Evolutionary conservation across 2,797 vertebrate genomes (phyloP).

Genomic region (Rhynchotus rufescens): DNA sequence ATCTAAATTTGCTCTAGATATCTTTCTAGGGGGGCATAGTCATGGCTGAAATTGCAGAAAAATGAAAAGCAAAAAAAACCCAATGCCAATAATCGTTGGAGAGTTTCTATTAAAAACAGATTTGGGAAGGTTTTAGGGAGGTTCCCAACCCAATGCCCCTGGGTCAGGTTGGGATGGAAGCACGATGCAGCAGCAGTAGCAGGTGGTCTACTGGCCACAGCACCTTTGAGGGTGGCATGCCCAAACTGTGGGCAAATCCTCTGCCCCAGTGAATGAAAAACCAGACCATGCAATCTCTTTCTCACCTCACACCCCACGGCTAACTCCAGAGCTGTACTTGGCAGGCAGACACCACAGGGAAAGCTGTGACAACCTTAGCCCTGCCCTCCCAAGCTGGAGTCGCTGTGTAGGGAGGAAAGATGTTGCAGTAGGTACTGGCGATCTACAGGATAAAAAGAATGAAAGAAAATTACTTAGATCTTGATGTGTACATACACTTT

Average conservation of each 20-base stretch:
- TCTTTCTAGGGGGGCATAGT: conserved; percentile 61
- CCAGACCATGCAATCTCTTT: conserved; percentile 91
- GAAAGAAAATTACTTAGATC: conserved; percentile 88
- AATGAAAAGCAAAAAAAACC: conserved; percentile 30
- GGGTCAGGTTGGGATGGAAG: conserved; percentile 65
- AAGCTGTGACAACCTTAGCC: conserved; percentile 88
- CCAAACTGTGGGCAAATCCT: conserved; percentile 79
- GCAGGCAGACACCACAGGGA: conserved; percentile 90
- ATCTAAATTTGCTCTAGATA: conserved; percentile 71
- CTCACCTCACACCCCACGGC: conserved; percentile 89
- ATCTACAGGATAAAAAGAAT: conserved; percentile 89
- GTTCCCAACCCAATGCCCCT: conserved; percentile 77
- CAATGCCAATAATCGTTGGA: conserved; percentile 62
- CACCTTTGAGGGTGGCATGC: conserved; percentile 73
- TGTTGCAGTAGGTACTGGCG: conserved; percentile 90
- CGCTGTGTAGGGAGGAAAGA: conserved; percentile 90
- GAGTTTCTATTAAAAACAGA: conserved; percentile 73
- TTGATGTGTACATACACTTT: conserved; percentile 84
- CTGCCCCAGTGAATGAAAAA: conserved; percentile 81
- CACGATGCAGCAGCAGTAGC: conserved; percentile 72
- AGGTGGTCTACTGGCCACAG: conserved; percentile 69
- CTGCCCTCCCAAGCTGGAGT: conserved; percentile 90
- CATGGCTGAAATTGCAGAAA: conserved; percentile 53
- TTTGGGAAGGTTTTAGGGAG: conserved; percentile 73
- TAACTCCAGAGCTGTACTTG: conserved; percentile 89